Evolutionary conservation across 2,113 vertebrate genomes (phyloP).

Genomic region (Andinoacara biseriatus): DNA sequence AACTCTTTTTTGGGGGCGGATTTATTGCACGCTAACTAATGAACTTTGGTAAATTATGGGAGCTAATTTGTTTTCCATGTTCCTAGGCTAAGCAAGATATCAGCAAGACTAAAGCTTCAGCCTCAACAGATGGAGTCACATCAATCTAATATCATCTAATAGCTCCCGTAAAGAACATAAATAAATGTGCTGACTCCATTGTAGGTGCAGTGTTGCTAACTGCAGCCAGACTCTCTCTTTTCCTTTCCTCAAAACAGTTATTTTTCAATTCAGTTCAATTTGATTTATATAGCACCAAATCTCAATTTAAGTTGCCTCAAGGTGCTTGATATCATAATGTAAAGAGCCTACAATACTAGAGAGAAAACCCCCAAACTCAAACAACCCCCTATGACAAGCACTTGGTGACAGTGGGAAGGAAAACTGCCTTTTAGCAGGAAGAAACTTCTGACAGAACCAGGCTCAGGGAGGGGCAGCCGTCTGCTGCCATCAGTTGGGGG

Average conservation of each 20-base stretch:
- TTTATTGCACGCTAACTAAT: background rate
- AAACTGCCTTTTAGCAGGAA: conserved; percentile 1
- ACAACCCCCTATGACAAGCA: background rate
- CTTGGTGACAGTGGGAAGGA: background rate
- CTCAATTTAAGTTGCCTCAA: background rate
- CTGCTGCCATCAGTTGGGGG: too few relatives aligned
- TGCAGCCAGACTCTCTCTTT: background rate
- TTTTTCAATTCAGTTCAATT: background rate
- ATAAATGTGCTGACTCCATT: background rate
- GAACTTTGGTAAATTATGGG: background rate
- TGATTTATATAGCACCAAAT: background rate
- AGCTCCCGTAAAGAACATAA: background rate
- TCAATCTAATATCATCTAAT: background rate
- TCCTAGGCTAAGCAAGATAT: background rate
- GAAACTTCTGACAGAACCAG: background rate
- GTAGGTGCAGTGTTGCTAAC: background rate
- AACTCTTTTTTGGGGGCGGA: background rate
- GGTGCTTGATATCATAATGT: background rate
- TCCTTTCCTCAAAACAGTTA: background rate
- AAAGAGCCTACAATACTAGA: background rate
- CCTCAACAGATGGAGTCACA: background rate
- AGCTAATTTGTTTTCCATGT: background rate
- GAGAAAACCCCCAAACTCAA: background rate
- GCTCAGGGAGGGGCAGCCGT: background rate
- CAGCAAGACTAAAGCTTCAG: background rate